Conservation (phyloP, 2,888 invertebrate species). For the Eupithecia tripunctaria region DNA sequence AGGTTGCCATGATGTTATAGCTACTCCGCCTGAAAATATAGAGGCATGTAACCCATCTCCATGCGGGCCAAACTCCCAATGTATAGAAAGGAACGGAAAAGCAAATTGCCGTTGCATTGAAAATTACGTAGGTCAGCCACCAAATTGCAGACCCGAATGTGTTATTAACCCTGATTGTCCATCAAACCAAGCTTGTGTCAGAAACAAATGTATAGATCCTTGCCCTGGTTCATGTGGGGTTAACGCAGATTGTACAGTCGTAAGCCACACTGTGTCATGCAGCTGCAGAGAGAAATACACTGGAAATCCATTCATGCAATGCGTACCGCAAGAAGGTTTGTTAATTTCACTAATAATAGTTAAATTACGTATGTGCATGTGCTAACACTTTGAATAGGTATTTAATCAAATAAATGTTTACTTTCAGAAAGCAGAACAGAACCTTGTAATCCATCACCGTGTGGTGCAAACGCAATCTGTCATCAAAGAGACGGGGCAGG, state of each 20-base stretch:
- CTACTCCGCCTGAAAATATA: slow-evolving; percentile 64
- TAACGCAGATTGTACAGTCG: slow-evolving; percentile 91
- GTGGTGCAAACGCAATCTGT: slow-evolving; percentile 93
- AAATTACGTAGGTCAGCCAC: slow-evolving; percentile 91
- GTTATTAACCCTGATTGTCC: slow-evolving; percentile 92
- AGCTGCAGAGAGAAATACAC: slow-evolving; percentile 90
- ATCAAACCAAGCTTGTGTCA: slow-evolving; percentile 90
- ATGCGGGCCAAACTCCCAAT: slow-evolving; percentile 92
- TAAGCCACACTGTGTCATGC: slow-evolving; percentile 92
- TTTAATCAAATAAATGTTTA: slow-evolving; percentile 27
- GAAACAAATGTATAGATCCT: slow-evolving; percentile 92
- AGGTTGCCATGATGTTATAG: slow-evolving; percentile 86
- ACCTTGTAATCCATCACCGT: slow-evolving; percentile 94
- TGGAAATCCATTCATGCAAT: slow-evolving; percentile 93
- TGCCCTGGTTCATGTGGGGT: slow-evolving; percentile 93
- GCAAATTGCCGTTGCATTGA: slow-evolving; percentile 91
- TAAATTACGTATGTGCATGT: not conserved
- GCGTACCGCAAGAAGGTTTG: slow-evolving; percentile 85
- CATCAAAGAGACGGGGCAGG: slow-evolving; percentile 91
- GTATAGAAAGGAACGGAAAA: slow-evolving; percentile 86
- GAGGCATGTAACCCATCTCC: slow-evolving; percentile 90
- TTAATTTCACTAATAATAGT: slow-evolving; percentile 11
- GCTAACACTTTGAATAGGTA: not conserved
- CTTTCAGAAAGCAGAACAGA: slow-evolving; percentile 84
- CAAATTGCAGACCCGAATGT: slow-evolving; percentile 93